These are phyloP conservation scores for Eristalis intricaria DNA, from an alignment of 2,888 invertebrate genomes.

Conservation along the genomic window DNA sequence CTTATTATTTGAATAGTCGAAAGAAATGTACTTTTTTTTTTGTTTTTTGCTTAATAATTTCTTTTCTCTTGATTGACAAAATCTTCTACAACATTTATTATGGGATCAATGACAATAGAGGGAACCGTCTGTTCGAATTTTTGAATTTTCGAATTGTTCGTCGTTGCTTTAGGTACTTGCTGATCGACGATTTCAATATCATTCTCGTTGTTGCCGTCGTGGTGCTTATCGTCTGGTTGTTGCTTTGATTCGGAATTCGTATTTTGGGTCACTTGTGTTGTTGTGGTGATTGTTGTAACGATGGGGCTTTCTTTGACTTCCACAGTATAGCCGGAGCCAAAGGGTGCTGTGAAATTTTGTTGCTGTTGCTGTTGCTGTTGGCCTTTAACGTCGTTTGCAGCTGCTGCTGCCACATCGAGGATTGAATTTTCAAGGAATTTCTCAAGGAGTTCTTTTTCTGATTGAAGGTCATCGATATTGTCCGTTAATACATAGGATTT, in stretches of 20 bases:
- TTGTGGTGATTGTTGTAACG: background rate
- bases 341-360: background rate
- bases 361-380: slow-evolving; percentile 2
- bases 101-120: slow-evolving; percentile 49
- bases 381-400: slow-evolving; percentile 15
- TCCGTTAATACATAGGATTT: background rate
- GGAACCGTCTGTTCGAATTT: slow-evolving; percentile 6
- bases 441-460: slow-evolving; percentile 26
- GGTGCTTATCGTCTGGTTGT: background rate
- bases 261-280: background rate
- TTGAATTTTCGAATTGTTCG: background rate
- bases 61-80: slow-evolving; percentile 50
- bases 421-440: slow-evolving; percentile 46
- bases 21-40: no score
- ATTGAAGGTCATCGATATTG: slow-evolving; percentile 22
- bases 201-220: background rate
- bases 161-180: background rate
- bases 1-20: background rate
- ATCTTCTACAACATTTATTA: slow-evolving; percentile 30
- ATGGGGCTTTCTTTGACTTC: slow-evolving; percentile 5
- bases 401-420: slow-evolving; percentile 25
- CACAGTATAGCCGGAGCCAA: background rate
- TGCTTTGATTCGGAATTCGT: background rate
- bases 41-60: slow-evolving; percentile 7
- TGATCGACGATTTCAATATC: background rate